Conservation (phyloP, 2,888 invertebrate species). For the Antheraea assamensis region DNA sequence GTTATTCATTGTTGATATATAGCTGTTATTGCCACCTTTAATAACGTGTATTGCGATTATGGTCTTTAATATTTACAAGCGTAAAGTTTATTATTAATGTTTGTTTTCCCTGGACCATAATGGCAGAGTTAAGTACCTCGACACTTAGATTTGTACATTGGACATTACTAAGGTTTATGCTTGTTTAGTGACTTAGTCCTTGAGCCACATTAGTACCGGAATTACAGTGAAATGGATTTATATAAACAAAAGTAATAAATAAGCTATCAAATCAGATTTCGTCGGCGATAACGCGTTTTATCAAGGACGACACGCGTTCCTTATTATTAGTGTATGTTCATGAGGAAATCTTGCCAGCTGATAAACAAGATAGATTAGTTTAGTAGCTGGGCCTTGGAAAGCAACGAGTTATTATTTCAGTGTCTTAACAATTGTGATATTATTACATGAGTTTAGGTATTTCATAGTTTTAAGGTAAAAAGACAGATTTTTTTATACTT, state of each 20-base stretch:
- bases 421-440: not conserved
- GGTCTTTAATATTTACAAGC: not conserved
- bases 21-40: too few species aligned
- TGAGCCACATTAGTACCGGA: constrained; percentile 31
- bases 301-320: constrained; percentile 50
- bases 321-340: constrained; percentile 15
- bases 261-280: constrained; percentile 39
- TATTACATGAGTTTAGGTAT: not conserved
- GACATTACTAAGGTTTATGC: constrained; percentile 14
- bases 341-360: constrained; percentile 14
- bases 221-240: constrained; percentile 24
- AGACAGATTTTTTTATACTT: too few species aligned
- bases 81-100: not conserved
- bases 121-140: not conserved
- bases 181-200: constrained; percentile 30
- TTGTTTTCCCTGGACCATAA: not conserved
- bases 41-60: not conserved
- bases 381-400: constrained; percentile 20
- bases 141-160: not conserved
- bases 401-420: not conserved
- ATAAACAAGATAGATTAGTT: not conserved
- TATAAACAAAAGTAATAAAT: constrained; percentile 31
- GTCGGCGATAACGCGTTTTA: constrained; percentile 41
- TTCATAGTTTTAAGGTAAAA: not conserved
- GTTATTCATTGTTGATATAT: too few species aligned